Evolutionary conservation across 1,140 invertebrate species (phyloP), one percentile per base, ranked within the genome.

Genomic region (Nebria ingens): DNA sequence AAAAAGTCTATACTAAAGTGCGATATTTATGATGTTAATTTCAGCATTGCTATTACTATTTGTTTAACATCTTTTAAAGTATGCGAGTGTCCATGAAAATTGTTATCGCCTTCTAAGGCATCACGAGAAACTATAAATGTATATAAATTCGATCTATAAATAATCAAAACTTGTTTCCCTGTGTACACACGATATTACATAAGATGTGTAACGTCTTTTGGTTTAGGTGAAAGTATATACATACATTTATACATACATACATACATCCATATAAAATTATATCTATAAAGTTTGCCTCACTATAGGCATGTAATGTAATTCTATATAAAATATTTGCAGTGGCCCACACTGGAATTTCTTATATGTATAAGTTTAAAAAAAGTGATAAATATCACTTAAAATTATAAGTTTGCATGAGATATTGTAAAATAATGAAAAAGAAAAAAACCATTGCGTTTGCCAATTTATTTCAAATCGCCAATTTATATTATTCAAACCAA

Each of bases 191-290:
- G 51, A 54, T 56, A 54, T 58, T 61, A 56, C 51, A 58, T 61
- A 58, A 58, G 34, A 52, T 42, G 40, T 56, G 59, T 58, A 61
- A 61, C 59, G 59, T 61, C 59, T 61, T 61, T 45, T 54, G 57
- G 59, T 61, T 61, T 61, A 53, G 59, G 59, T 61, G 59, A 61
- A 61, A 61, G 59, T 61, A 61, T 56, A 53, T 56, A 56, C 21
- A 56, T 55, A 22, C 23, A 54, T 54, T 57, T 60, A 57, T 57
- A 53, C 55, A 54, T 60, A 21, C 20, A 42, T 51, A 40, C 42
- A 56, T 59, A 51, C n/a, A n/a, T n/a, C n/a, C n/a, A n/a, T n/a
- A n/a, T n/a, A n/a, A n/a, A n/a, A n/a, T n/a, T n/a, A n/a, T n/a
- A n/a, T n/a, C n/a, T n/a, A n/a, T n/a, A n/a, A n/a, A n/a, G n/a